Evolutionary conservation across 64 coral and sea anemone species (phyloP).

Genomic region (Porites australiensis): DNA sequence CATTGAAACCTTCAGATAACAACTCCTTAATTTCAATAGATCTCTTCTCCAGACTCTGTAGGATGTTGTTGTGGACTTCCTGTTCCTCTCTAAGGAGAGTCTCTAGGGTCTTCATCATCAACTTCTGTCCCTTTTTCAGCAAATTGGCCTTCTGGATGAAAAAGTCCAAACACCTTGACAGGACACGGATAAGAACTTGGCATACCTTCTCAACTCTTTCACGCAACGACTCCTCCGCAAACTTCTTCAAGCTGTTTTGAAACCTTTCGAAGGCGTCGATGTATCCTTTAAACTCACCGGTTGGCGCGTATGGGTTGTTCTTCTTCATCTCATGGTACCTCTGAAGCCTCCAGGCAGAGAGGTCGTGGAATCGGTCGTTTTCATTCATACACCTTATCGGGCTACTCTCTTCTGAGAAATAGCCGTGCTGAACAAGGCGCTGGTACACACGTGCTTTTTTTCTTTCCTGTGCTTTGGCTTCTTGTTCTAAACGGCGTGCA

Average conservation of each 20-base stretch:
- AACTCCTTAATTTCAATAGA: conserved; percentile 31
- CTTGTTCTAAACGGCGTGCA: not conserved
- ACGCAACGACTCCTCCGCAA: conserved; percentile 45
- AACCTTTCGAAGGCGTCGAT: conserved; percentile 64
- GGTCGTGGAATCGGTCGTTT: conserved; percentile 58
- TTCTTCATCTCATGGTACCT: conserved; percentile 34
- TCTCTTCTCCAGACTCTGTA: conserved; percentile 1
- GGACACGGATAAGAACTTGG: conserved; percentile 32
- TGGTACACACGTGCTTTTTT: conserved; percentile 67
- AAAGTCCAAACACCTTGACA: conserved; percentile 61
- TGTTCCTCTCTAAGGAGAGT: conserved; percentile 9
- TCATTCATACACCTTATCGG: not conserved
- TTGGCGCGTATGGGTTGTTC: conserved; percentile 28
- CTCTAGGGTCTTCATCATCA: conserved; percentile 23
- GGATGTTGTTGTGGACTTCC: conserved; percentile 49
- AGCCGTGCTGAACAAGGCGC: conserved; percentile 52
- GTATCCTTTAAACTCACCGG: conserved; percentile 15
- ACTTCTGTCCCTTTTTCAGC: conserved; percentile 27
- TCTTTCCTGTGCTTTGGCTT: conserved; percentile 31
- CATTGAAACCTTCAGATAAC: not conserved
- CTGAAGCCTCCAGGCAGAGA: conserved; percentile 63
- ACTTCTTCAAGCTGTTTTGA: conserved; percentile 39
- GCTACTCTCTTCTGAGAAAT: not conserved
- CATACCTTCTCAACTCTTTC: conserved; percentile 22
- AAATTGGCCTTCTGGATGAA: conserved; percentile 75